Evolutionary conservation across 2,888 invertebrate genomes (phyloP).

Genomic region (Heliconius aoede): DNA sequence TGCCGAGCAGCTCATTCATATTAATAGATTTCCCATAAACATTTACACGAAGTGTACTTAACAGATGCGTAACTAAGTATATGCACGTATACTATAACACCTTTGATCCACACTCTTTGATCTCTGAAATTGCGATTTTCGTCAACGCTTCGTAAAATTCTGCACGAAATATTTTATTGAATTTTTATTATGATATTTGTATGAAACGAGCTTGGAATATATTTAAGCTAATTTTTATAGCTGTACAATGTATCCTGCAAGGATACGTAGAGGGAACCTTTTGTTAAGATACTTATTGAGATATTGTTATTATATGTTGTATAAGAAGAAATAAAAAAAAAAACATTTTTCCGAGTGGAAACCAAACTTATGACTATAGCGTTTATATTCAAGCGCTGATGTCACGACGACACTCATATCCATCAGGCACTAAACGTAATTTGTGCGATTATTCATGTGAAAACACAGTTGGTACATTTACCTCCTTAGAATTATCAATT

Average conservation of each 20-base stretch:
- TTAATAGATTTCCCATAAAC: slow-evolving; percentile 11
- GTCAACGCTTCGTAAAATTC: slow-evolving; percentile 3
- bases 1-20: slow-evolving; percentile 5
- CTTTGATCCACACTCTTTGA: slow-evolving; percentile 64
- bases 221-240: background rate
- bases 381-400: no score
- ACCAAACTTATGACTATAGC: no score
- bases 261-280: background rate
- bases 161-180: slow-evolving; percentile 17
- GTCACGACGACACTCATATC: background rate
- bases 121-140: slow-evolving; percentile 45
- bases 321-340: no score
- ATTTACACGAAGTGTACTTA: slow-evolving; percentile 47
- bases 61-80: slow-evolving; percentile 62
- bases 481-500: no score
- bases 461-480: no score
- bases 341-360: no score
- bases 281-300: background rate
- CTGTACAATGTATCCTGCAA: no score
- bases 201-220: background rate
- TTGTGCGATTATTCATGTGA: no score
- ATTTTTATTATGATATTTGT: background rate
- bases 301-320: background rate
- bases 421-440: background rate
- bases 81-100: slow-evolving; percentile 31